Base-by-base conservation (phyloP, 2,888 invertebrate species). In the Eristalis pertinax region DNA sequence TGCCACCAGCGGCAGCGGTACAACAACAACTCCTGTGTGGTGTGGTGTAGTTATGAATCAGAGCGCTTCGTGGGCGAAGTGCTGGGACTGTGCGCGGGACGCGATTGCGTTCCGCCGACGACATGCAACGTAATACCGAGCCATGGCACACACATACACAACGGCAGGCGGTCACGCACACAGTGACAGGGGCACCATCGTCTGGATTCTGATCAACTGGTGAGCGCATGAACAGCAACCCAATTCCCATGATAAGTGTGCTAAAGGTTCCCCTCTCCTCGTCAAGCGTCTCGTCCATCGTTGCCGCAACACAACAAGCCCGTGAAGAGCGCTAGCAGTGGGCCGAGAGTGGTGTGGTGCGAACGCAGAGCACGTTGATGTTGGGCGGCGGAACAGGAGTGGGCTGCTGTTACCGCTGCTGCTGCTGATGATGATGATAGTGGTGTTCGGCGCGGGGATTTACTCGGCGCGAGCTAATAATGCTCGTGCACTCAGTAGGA, bases 151-250 rank as follows among this genome's bases (percentile, higher is more conserved):
- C 74, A 70, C 65, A 35, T 41, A 72, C 41, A 60, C 32, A 24
- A 68, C 15, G 38, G 56, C 74, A 81, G 64, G 68, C 56, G 26
- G 4, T 11, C 62, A n/a, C 29, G 22, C 63, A 65, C 38, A 78
- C 56, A 38, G 11, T 72, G 65, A 62, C 32, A 75, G 56, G 56
- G 35, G 58, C 26, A 63, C 13, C 24, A 35, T 65, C 69, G 80
- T 84, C 80, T 80, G 75, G 72, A 83, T 83, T 83, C 84, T 75
- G 84, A 89, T 89, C 89, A 87, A 89, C 89, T 88, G 58, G 83
- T 84, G 87, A 84, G 84, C 87, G 82, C 88, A 89, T 89, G 89
- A 76, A 87, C 87, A 85, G 75, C 88, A 88, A 89, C 88, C 89
- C 88, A 88, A 84, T 89, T 89, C 84, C 78, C 84, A 89, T 82